phyloP scores from a whole-genome alignment of 1,140 invertebrate genomes.

The Drosophila gunungcola region DNA sequence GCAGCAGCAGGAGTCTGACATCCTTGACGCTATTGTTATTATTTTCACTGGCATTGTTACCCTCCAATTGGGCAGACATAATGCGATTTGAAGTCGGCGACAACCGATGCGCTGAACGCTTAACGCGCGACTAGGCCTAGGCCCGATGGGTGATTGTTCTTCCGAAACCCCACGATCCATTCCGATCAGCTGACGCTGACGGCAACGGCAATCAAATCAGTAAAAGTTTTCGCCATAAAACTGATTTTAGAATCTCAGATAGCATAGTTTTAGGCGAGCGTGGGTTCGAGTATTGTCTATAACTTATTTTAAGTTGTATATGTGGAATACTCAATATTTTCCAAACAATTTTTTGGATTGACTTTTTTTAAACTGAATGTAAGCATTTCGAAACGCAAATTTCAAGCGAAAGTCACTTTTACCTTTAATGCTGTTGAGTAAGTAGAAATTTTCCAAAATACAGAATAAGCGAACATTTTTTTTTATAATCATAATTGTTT shows the following conservation, averaged over 20 bases:
- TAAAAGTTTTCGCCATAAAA: neutral
- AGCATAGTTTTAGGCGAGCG: slow-evolving; percentile 48
- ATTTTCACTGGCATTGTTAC: slow-evolving; percentile 35
- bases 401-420: no score
- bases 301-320: neutral
- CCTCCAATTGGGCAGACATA: slow-evolving; percentile 40
- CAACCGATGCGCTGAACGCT: slow-evolving; percentile 59
- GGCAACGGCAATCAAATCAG: no score
- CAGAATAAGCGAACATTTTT: no score
- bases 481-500: no score
- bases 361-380: no score
- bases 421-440: no score
- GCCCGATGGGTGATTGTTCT: slow-evolving; percentile 45
- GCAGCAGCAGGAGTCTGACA: slow-evolving; percentile 48
- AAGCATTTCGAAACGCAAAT: no score
- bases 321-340: neutral
- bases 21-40: slow-evolving; percentile 58
- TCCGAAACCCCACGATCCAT: slow-evolving; percentile 17
- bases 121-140: slow-evolving; percentile 64
- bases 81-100: slow-evolving; percentile 24
- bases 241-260: neutral
- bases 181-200: slow-evolving; percentile 4
- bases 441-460: no score
- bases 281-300: neutral
- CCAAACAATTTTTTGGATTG: no score